Evolutionary conservation across 2,113 vertebrate genomes (phyloP).

Genomic region (Eublepharis macularius): DNA sequence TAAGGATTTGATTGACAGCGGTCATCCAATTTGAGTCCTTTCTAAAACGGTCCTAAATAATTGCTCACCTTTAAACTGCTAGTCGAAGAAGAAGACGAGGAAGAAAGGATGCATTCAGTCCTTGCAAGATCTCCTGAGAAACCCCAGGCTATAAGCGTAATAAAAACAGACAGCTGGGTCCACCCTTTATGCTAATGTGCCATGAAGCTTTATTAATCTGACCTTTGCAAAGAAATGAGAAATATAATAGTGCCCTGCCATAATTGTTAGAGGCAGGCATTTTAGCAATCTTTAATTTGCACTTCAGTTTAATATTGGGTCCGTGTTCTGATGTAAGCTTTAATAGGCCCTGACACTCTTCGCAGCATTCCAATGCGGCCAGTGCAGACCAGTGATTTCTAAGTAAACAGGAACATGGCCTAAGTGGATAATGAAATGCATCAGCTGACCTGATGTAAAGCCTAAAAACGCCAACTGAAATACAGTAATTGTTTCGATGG

Average conservation of each 20-base stretch:
- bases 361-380: constrained; percentile 28
- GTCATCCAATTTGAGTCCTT: neutral
- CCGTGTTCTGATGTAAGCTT: constrained; percentile 59
- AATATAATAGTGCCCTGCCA: constrained; percentile 72
- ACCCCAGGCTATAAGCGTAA: constrained; percentile 66
- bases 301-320: constrained; percentile 74
- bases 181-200: constrained; percentile 84
- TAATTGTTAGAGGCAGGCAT: constrained; percentile 80
- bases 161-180: constrained; percentile 78
- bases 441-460: constrained; percentile 19
- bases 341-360: constrained; percentile 66
- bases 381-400: constrained; percentile 15
- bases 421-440: constrained; percentile 53
- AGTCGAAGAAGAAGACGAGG: constrained; percentile 9
- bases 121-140: constrained; percentile 58
- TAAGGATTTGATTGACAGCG: constrained; percentile 35
- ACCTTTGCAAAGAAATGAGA: constrained; percentile 81
- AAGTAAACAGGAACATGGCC: constrained; percentile 44
- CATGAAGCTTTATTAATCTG: constrained; percentile 81
- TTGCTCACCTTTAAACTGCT: constrained; percentile 39
- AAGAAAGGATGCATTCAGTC: constrained; percentile 42
- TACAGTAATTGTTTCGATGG: constrained; percentile 30
- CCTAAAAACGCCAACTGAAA: constrained; percentile 40
- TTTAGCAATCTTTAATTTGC: constrained; percentile 77
- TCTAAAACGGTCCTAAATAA: constrained; percentile 38